Conservation (phyloP, 2,888 invertebrate genomes). For the Dysmachus trigonus region DNA sequence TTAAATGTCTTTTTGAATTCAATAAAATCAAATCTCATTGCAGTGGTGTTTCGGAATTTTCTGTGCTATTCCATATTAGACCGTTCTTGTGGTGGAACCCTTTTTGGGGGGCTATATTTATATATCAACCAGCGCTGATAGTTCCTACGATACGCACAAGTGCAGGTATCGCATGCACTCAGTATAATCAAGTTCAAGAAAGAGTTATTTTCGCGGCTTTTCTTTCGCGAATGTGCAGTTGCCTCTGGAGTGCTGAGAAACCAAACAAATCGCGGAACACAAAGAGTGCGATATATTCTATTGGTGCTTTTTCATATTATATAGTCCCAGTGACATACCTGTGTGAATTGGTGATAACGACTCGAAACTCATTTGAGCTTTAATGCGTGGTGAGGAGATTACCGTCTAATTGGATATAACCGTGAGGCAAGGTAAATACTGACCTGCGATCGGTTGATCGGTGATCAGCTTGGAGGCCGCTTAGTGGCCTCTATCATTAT, state of each 20-base stretch:
- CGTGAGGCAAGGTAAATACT: constrained; percentile 35
- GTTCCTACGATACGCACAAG: constrained; percentile 9
- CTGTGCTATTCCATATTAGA: background rate
- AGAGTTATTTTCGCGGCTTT: background rate
- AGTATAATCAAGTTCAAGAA: background rate
- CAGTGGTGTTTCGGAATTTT: constrained; percentile 3
- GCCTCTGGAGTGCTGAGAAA: background rate
- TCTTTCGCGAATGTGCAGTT: background rate
- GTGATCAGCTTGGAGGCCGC: background rate
- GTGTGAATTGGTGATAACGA: background rate
- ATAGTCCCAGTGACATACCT: constrained; percentile 10
- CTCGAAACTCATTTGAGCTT: background rate
- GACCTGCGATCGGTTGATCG: background rate
- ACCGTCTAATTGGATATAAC: constrained; percentile 40
- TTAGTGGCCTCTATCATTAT: constrained; percentile 17
- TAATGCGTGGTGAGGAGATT: constrained; percentile 12
- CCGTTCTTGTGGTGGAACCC: background rate
- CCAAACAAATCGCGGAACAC: background rate
- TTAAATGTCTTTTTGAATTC: background rate
- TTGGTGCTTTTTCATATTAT: constrained; percentile 20
- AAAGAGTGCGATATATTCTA: background rate
- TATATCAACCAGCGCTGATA: background rate
- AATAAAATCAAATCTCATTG: background rate
- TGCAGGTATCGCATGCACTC: background rate
- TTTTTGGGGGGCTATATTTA: constrained; percentile 32